These are phyloP conservation scores for Polymixis flavicincta DNA, from an alignment of 2,888 invertebrate species.

Conservation along the genomic window DNA sequence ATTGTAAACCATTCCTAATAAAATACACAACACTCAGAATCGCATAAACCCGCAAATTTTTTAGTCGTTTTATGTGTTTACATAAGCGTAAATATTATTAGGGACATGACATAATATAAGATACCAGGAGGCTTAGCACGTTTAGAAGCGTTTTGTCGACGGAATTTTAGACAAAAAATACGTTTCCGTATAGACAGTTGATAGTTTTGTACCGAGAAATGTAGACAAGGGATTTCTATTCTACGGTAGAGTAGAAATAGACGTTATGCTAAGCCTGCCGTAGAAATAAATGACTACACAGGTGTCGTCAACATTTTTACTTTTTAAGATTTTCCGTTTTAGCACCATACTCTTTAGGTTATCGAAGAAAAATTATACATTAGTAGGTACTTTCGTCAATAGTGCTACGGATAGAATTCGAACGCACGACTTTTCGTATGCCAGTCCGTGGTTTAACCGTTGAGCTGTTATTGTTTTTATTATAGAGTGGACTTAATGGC, in stretches of 20 bases:
- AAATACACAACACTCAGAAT: not conserved
- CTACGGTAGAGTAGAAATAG: too few relatives aligned
- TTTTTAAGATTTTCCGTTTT: not conserved
- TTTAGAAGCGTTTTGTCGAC: too few relatives aligned
- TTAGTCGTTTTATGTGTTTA: not conserved
- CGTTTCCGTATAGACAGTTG: too few relatives aligned
- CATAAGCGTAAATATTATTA: not conserved
- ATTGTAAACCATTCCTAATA: not conserved
- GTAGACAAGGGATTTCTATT: too few relatives aligned
- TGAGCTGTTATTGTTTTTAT: not conserved
- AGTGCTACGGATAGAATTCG: not conserved
- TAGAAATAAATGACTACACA: not conserved
- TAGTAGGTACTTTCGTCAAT: not conserved
- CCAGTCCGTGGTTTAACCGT: not conserved
- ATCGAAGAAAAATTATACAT: not conserved
- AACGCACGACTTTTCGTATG: not conserved
- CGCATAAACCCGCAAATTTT: too few relatives aligned
- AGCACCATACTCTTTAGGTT: not conserved
- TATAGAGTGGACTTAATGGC: too few relatives aligned
- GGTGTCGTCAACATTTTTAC: not conserved
- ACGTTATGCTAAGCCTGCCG: too few relatives aligned
- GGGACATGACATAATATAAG: not conserved
- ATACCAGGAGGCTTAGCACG: too few relatives aligned
- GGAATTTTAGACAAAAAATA: too few relatives aligned
- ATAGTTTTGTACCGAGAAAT: too few relatives aligned